Percentiles rank a stretch among this genome's conserved stretches.
phyloP scores from a whole-genome alignment of 2,888 invertebrate species.

The Lissonota sp. region DNA sequence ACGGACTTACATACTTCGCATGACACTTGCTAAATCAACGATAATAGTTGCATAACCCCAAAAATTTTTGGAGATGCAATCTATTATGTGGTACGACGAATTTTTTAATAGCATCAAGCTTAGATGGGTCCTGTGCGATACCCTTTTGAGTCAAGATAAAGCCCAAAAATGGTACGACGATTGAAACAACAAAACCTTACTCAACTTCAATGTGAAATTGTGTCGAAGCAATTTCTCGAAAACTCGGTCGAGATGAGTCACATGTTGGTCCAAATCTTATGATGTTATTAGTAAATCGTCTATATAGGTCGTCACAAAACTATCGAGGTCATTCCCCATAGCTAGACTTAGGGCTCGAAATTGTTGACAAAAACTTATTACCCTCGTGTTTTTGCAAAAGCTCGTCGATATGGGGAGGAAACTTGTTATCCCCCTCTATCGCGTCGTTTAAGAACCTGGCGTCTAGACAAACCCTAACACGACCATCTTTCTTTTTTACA shows the following conservation, averaged over 20 bases:
- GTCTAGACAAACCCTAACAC: constrained; percentile 70
- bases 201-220: constrained; percentile 69
- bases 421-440: constrained; percentile 71
- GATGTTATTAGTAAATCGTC: constrained; percentile 76
- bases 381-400: neutral
- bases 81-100: constrained; percentile 67
- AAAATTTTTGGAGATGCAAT: constrained; percentile 68
- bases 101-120: constrained; percentile 65
- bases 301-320: constrained; percentile 72
- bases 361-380: neutral
- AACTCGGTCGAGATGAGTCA: constrained; percentile 66
- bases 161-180: constrained; percentile 45
- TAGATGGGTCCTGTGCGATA: constrained; percentile 42
- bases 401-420: constrained; percentile 52
- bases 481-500: constrained; percentile 71
- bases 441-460: constrained; percentile 70
- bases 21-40: constrained; percentile 44
- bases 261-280: constrained; percentile 66
- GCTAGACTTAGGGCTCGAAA: constrained; percentile 63
- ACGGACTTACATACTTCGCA: constrained; percentile 49
- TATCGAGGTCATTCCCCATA: constrained; percentile 69
- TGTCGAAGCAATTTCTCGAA: constrained; percentile 62
- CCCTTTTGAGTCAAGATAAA: constrained; percentile 52
- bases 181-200: constrained; percentile 67
- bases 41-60: constrained; percentile 59